Evolutionary conservation across 2,113 vertebrate species (phyloP).

Genomic region (Syngnathoides biaculeatus): DNA sequence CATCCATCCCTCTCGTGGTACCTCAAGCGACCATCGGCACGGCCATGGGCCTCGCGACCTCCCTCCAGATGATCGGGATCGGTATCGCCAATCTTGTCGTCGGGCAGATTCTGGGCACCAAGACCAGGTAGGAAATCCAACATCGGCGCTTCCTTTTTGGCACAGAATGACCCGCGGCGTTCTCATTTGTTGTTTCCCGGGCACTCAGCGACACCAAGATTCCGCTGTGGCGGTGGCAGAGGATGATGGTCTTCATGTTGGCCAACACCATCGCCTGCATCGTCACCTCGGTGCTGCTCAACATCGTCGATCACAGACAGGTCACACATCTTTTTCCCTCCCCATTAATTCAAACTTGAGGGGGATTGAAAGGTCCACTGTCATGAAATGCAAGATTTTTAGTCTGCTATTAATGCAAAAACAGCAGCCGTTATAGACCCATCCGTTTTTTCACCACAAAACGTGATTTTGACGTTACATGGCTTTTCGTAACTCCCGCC

Average conservation of each 20-base stretch:
- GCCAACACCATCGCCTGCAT: conserved; percentile 76
- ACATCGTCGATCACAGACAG: conserved; percentile 74
- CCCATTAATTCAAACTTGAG: background rate
- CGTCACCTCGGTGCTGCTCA: conserved; percentile 72
- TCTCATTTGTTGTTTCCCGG: background rate
- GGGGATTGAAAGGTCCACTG: too few species aligned
- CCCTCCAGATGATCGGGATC: conserved; percentile 78
- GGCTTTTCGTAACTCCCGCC: too few species aligned
- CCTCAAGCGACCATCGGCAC: conserved; percentile 78
- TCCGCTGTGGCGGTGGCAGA: conserved; percentile 78
- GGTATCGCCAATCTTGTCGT: conserved; percentile 79
- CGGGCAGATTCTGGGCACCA: conserved; percentile 77
- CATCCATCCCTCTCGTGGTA: conserved; percentile 79
- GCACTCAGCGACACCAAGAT: conserved; percentile 74
- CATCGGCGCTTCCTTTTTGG: background rate
- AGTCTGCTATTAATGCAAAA: too few species aligned
- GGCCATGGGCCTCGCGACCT: conserved; percentile 78
- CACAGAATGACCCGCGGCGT: background rate
- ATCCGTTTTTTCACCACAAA: too few species aligned
- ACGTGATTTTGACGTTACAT: too few species aligned
- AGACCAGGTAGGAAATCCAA: conserved; percentile 63
- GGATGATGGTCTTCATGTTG: conserved; percentile 82
- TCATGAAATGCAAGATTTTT: too few species aligned
- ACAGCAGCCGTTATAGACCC: too few species aligned
- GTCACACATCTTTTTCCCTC: conserved; percentile 34